A percentile compares a stretch with the other conserved stretches of the same genome.
phyloP scores from a whole-genome alignment of 2,797 vertebrate species.

The Neosalanx taihuensis region DNA sequence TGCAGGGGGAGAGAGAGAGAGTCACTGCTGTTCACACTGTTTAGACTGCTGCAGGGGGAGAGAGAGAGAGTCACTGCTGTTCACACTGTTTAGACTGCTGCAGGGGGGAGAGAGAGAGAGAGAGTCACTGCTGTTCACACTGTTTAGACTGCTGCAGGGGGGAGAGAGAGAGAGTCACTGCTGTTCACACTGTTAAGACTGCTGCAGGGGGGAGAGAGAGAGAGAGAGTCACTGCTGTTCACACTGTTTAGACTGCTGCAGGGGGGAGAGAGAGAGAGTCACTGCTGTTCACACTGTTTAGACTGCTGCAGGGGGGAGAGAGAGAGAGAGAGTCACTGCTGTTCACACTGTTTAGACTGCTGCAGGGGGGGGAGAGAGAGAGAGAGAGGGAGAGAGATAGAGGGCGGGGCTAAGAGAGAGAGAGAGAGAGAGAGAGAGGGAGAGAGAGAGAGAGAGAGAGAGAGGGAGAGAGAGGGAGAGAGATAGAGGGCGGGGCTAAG shows the following conservation, averaged over 20 bases:
- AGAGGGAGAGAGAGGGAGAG: slow-evolving; percentile 35
- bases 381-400: slow-evolving; percentile 50
- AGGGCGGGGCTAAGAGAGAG: slow-evolving; percentile 58
- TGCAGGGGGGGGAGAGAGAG: background rate
- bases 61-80: no score
- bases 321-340: slow-evolving; percentile 35
- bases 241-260: slow-evolving; percentile 92
- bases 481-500: no score
- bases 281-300: slow-evolving; percentile 93
- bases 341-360: no score
- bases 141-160: background rate
- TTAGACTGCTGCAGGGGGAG: no score
- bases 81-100: no score
- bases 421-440: slow-evolving; percentile 93
- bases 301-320: slow-evolving; percentile 76
- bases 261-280: slow-evolving; percentile 73
- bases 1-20: slow-evolving; percentile 33
- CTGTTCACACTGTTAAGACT: slow-evolving; percentile 59
- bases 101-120: background rate
- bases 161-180: slow-evolving; percentile 67
- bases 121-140: slow-evolving; percentile 77
- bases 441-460: slow-evolving; percentile 75
- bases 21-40: no score
- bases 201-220: no score
- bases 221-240: slow-evolving; percentile 83